phyloP scores from a whole-genome alignment of 2,113 vertebrate species.

The Natator depressus region DNA sequence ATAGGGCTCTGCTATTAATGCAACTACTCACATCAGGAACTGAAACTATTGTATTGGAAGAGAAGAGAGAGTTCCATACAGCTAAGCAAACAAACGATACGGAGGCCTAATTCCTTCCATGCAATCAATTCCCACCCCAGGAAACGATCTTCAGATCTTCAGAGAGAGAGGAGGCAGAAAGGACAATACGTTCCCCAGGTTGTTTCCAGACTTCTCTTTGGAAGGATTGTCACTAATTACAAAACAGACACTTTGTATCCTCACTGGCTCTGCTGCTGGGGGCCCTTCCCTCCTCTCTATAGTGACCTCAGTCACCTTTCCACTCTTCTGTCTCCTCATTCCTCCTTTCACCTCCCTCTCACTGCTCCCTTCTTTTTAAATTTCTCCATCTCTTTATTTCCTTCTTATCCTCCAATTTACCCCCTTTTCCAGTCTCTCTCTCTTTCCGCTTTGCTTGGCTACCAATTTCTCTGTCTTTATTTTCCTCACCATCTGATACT shows the following conservation, averaged over 20 bases:
- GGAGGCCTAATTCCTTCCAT: not conserved
- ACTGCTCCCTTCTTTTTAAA: not conserved
- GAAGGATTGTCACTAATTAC: not conserved
- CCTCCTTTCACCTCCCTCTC: not conserved
- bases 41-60: not conserved
- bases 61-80: not conserved
- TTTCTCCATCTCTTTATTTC: not conserved
- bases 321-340: not conserved
- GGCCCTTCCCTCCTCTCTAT: not conserved
- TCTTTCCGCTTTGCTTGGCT: not conserved
- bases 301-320: not conserved
- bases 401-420: not conserved
- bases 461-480: constrained; percentile 27
- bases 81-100: not conserved
- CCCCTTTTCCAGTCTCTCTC: not conserved
- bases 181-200: not conserved
- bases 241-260: not conserved
- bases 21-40: not conserved
- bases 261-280: not conserved
- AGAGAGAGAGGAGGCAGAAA: not conserved
- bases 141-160: not conserved
- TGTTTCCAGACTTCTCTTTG: constrained; percentile 19
- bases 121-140: not conserved
- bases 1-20: not conserved
- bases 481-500: not conserved